These are phyloP conservation scores for Tragulus kanchil DNA, from an alignment of 2,113 vertebrate species.

Conservation along the genomic window DNA sequence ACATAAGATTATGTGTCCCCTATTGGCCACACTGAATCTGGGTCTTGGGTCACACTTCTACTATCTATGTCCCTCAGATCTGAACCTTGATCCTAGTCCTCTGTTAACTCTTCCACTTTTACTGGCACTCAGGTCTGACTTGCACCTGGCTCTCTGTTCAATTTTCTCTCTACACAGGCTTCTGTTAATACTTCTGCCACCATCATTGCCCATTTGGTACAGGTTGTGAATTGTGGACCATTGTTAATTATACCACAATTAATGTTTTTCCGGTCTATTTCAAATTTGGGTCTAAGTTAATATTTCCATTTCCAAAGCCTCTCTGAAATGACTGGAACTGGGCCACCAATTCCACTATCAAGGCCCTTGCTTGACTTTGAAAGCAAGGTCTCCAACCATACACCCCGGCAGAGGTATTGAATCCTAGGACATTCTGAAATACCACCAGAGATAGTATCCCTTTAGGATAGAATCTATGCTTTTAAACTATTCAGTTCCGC, in stretches of 20 bases:
- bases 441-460: background rate
- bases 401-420: background rate
- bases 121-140: background rate
- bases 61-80: background rate
- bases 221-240: background rate
- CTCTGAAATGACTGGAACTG: background rate
- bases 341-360: background rate
- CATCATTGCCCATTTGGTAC: background rate
- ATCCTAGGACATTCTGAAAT: background rate
- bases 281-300: background rate
- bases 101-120: background rate
- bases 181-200: background rate
- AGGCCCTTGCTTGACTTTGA: background rate
- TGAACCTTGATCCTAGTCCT: background rate
- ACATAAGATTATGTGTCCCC: background rate
- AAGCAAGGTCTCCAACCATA: background rate
- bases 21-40: background rate
- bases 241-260: background rate
- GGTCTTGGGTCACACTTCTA: background rate
- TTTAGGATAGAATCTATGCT: background rate
- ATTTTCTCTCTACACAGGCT: background rate
- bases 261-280: background rate
- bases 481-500: background rate
- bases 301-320: background rate
- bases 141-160: background rate